phyloP scores from a whole-genome alignment of 1,140 invertebrate genomes.

The Zaprionus africanus region DNA sequence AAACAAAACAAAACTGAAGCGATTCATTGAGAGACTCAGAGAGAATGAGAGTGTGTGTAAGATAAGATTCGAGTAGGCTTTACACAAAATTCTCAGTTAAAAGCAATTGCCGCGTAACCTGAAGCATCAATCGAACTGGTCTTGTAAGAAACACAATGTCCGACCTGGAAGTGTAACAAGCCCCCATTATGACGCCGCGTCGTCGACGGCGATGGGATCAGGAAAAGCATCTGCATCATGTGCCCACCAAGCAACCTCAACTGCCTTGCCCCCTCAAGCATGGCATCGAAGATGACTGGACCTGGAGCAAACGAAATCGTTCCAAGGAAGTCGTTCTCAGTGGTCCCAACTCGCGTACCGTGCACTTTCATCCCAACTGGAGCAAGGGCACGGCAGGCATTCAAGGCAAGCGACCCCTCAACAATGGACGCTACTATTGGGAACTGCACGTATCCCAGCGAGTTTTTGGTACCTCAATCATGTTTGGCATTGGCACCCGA shows the following conservation, averaged over 20 bases:
- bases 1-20: too few species aligned
- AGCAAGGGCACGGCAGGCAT: constrained; percentile 90
- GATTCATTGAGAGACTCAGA: too few species aligned
- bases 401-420: constrained; percentile 87
- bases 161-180: constrained; percentile 54
- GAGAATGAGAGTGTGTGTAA: not conserved
- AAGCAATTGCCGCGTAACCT: constrained; percentile 25
- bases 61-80: constrained; percentile 20
- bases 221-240: not conserved
- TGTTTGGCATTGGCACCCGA: constrained; percentile 90
- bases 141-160: constrained; percentile 45
- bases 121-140: constrained; percentile 21
- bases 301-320: constrained; percentile 87
- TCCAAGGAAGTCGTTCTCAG: constrained; percentile 88
- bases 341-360: constrained; percentile 85
- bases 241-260: not conserved
- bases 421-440: constrained; percentile 89
- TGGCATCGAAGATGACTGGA: constrained; percentile 88
- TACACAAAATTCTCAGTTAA: constrained; percentile 13
- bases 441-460: constrained; percentile 88
- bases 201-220: not conserved
- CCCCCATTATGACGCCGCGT: not conserved
- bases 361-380: constrained; percentile 91
- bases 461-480: constrained; percentile 91
- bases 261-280: constrained; percentile 55